Percentiles rank a stretch among this genome's conserved stretches.
Evolutionary conservation across 2,797 vertebrate genomes (phyloP).

Genomic region (Etheostoma perlongum): DNA sequence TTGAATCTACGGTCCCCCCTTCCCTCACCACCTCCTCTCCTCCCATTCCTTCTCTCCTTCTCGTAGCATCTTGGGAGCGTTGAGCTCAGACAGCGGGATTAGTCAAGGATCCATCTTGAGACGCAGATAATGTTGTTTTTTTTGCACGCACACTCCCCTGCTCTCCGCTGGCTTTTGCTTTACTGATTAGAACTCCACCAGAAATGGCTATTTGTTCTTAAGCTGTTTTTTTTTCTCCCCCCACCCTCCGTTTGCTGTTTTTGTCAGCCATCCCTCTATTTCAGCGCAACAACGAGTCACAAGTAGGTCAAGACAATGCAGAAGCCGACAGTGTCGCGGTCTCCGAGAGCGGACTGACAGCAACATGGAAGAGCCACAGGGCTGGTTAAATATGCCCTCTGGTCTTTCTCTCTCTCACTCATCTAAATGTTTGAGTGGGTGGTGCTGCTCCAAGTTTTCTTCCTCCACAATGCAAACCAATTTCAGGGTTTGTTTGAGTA

Average conservation of each 20-base stretch:
- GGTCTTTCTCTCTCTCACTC: slow-evolving; percentile 59
- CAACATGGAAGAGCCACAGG: slow-evolving; percentile 77
- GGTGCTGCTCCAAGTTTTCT: slow-evolving; percentile 61
- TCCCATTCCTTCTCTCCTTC: slow-evolving; percentile 71
- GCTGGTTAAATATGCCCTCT: slow-evolving; percentile 78
- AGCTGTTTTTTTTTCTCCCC: slow-evolving; percentile 60
- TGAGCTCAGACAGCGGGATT: slow-evolving; percentile 85
- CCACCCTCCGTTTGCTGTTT: slow-evolving; percentile 67
- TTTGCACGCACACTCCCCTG: slow-evolving; percentile 77
- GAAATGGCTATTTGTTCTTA: slow-evolving; percentile 82
- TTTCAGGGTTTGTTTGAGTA: slow-evolving; percentile 59
- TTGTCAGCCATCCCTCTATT: slow-evolving; percentile 79
- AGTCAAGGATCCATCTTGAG: slow-evolving; percentile 88
- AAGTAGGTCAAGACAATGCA: slow-evolving; percentile 83
- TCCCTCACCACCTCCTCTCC: slow-evolving; percentile 66
- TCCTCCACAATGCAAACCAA: slow-evolving; percentile 55
- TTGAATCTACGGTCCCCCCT: slow-evolving; percentile 53
- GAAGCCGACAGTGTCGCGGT: slow-evolving; percentile 61
- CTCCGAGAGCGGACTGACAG: slow-evolving; percentile 74
- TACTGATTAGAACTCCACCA: slow-evolving; percentile 81
- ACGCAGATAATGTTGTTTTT: slow-evolving; percentile 86
- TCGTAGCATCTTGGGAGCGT: slow-evolving; percentile 81
- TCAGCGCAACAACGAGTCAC: slow-evolving; percentile 76
- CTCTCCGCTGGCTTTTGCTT: slow-evolving; percentile 77
- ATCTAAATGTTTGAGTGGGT: slow-evolving; percentile 72